Conservation (phyloP, 1,140 invertebrate species). For the Aporrectodea caliginosa region DNA sequence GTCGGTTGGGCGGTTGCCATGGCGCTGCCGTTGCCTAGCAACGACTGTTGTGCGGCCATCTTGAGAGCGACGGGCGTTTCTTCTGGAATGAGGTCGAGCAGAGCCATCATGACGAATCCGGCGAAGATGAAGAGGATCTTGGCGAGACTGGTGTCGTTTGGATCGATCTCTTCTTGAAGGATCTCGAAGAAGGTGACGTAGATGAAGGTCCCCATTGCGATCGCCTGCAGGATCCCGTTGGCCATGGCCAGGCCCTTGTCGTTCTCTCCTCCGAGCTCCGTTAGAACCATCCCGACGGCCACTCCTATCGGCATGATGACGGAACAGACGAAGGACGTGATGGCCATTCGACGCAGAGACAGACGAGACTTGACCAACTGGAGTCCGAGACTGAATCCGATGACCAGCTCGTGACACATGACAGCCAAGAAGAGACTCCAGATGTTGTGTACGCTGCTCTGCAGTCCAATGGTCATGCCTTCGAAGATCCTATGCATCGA, state of each 20-base stretch:
- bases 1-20: no score
- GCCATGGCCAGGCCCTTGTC: neutral
- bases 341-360: neutral
- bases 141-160: slow-evolving; percentile 16
- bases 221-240: slow-evolving; percentile 35
- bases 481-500: slow-evolving; percentile 47
- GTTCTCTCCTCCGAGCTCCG: slow-evolving; percentile 48
- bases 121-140: slow-evolving; percentile 14
- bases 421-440: slow-evolving; percentile 64
- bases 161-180: slow-evolving; percentile 61
- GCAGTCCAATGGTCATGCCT: slow-evolving; percentile 42
- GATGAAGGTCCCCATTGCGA: slow-evolving; percentile 83
- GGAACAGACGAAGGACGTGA: slow-evolving; percentile 59
- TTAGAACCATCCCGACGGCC: slow-evolving; percentile 61
- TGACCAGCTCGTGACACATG: slow-evolving; percentile 68
- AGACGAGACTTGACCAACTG: slow-evolving; percentile 59
- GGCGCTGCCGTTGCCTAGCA: no score
- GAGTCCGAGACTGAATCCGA: slow-evolving; percentile 72
- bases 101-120: slow-evolving; percentile 25
- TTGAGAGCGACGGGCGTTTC: no score
- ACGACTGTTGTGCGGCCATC: no score
- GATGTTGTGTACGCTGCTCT: slow-evolving; percentile 60
- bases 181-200: slow-evolving; percentile 91
- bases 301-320: slow-evolving; percentile 66
- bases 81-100: slow-evolving; percentile 14